phyloP scores from a whole-genome alignment of 2,113 vertebrate genomes.

The Dolichallabes microphthalmus region DNA sequence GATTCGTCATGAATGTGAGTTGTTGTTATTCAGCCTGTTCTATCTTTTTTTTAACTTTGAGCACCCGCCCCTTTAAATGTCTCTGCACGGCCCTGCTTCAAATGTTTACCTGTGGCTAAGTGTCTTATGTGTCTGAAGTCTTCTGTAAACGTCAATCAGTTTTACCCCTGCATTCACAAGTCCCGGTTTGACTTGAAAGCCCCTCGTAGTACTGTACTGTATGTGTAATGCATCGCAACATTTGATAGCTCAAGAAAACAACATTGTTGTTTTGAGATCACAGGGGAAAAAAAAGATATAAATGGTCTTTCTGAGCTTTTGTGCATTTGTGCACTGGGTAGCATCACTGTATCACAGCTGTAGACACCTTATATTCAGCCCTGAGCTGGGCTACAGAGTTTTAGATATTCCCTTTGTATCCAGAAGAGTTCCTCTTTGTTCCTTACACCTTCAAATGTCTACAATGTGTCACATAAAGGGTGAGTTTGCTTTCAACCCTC shows the following conservation, averaged over 20 bases:
- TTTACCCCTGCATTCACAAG: no score
- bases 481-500: background rate
- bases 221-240: background rate
- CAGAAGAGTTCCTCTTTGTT: background rate
- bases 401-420: background rate
- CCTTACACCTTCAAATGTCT: background rate
- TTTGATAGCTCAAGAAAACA: background rate
- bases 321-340: background rate
- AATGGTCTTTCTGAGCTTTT: background rate
- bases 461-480: background rate
- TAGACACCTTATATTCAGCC: background rate
- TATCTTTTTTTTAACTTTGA: no score
- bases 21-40: no score
- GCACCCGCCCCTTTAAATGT: no score
- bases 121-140: no score
- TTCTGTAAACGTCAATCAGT: no score
- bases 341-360: background rate
- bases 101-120: no score
- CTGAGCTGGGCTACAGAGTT: background rate
- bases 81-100: no score
- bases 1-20: no score
- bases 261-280: background rate
- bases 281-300: background rate
- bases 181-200: no score
- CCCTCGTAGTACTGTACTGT: no score